Evolutionary conservation across 1,140 invertebrate genomes (phyloP).

Genomic region (Magallana angulata): DNA sequence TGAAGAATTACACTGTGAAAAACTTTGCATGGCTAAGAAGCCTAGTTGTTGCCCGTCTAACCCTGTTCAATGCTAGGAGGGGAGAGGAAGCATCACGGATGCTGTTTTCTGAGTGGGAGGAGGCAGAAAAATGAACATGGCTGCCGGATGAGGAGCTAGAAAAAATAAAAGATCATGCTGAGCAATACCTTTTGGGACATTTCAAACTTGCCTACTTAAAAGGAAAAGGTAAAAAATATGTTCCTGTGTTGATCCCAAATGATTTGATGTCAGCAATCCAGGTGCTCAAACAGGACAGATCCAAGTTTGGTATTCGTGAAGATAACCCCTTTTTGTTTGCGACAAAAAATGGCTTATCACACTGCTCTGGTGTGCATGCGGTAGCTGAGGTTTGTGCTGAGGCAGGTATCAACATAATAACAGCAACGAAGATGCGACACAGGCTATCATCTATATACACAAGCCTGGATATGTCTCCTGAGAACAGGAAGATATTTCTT

Average conservation of each 20-base stretch:
- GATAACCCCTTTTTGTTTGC: background rate
- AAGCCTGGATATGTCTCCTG: background rate
- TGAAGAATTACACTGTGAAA: constrained; percentile 16
- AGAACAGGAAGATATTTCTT: background rate
- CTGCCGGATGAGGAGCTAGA: constrained; percentile 27
- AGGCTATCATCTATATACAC: background rate
- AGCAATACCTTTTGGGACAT: constrained; percentile 33
- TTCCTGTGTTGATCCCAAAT: constrained; percentile 4
- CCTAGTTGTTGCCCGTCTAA: constrained; percentile 50
- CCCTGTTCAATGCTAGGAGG: constrained; percentile 55
- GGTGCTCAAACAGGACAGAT: background rate
- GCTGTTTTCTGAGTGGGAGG: constrained; percentile 44
- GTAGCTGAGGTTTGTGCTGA: background rate
- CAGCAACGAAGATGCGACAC: background rate
- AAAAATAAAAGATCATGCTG: constrained; percentile 49
- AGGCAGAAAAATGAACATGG: constrained; percentile 42
- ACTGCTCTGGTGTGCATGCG: background rate
- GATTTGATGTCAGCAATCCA: background rate
- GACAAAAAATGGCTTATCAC: background rate
- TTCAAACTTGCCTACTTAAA: constrained; percentile 43
- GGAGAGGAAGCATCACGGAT: constrained; percentile 53
- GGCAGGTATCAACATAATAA: background rate
- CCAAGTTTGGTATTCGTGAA: background rate
- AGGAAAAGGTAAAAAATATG: constrained; percentile 40
- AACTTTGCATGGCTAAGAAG: constrained; percentile 43